Base-by-base conservation (phyloP, 2,888 invertebrate genomes). In the Eremobia ochroleuca region DNA sequence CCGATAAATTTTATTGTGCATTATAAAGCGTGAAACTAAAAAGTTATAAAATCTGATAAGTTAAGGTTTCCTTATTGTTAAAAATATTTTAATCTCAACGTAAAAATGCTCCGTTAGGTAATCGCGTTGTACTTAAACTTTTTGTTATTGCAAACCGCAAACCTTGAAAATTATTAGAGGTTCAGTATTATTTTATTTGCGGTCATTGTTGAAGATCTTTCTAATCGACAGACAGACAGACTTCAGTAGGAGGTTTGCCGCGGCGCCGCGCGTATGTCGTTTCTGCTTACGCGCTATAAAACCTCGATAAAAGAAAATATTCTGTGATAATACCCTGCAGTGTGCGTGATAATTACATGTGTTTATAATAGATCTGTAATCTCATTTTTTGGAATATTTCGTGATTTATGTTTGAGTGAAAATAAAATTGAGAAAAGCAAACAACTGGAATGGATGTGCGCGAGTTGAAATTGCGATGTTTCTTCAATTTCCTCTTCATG, bases 161-260 rank as follows among this genome's bases (percentile, higher is more conserved):
- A 88, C 91, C 92, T 92, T 91, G 91, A 91, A 90, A 87, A 83
- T 85, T 87, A 88, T 90, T 87, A 87, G 89, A 87, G 80, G 85
- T 89, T 87, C 87, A 81, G 87, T 88, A 86, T 86, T 87, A 86
- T 90, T 93, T 92, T 92, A 93, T 94, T 93, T 93, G 93, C 92
- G 91, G 92, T 93, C 92, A 91, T 92, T 92, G 92, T 91, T 90
- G 89, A 91, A 92, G 92, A 94, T 95, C 92, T 94, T 94, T 93
- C 94, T 93, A 93, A 93, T 92, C 89, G 85, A 86, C 87, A 76
- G 69, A 76, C 82, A 74, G n/a, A 77, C 77, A 77, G 28, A 77
- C 79, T 92, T 91, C 91, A 92, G 90, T 91, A 91, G 93, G 89
- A 90, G 89, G 92, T 90, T 90, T 85, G 90, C 90, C 85, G 92